phyloP scores from a whole-genome alignment of 1,140 invertebrate genomes.

The Agraylea sexmaculata region DNA sequence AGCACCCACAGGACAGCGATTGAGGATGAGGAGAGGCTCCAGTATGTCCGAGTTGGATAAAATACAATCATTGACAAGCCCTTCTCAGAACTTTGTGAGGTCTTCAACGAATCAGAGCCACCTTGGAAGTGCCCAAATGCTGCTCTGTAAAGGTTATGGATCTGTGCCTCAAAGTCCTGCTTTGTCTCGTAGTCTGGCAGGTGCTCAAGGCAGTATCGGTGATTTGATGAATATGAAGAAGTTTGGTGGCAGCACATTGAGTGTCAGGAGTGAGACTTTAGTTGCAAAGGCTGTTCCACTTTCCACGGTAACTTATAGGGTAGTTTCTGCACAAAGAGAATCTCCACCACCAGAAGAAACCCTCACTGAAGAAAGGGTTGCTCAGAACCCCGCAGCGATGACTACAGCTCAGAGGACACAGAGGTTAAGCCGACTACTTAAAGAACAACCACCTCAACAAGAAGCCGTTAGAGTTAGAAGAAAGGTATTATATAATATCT shows the following conservation, averaged over 20 bases:
- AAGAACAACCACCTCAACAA: too few species aligned
- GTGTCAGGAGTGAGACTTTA: conserved; percentile 49
- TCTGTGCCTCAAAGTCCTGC: conserved; percentile 43
- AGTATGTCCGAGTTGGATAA: conserved; percentile 62
- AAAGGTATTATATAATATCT: too few species aligned
- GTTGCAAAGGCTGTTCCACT: conserved; percentile 57
- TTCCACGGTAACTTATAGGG: conserved; percentile 51
- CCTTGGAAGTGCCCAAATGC: conserved; percentile 22
- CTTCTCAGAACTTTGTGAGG: conserved; percentile 36
- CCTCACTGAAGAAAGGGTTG: conserved; percentile 26
- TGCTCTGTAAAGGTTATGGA: conserved; percentile 33
- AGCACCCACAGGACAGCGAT: conserved; percentile 25
- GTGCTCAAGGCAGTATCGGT: conserved; percentile 55
- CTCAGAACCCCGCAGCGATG: conserved; percentile 25
- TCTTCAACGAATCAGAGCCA: conserved; percentile 35
- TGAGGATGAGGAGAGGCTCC: conserved; percentile 52
- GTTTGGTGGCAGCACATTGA: conserved; percentile 56
- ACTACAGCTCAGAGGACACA: conserved; percentile 54
- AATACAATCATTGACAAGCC: conserved; percentile 28
- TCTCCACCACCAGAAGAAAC: conserved; percentile 32
- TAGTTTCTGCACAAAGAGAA: conserved; percentile 27
- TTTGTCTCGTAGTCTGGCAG: conserved; percentile 30
- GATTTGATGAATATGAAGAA: conserved; percentile 66
- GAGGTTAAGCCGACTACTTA: conserved; percentile 51
- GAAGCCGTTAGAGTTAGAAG: too few species aligned